Base-by-base conservation (phyloP, 2,888 invertebrate genomes). In the Patella depressa region DNA sequence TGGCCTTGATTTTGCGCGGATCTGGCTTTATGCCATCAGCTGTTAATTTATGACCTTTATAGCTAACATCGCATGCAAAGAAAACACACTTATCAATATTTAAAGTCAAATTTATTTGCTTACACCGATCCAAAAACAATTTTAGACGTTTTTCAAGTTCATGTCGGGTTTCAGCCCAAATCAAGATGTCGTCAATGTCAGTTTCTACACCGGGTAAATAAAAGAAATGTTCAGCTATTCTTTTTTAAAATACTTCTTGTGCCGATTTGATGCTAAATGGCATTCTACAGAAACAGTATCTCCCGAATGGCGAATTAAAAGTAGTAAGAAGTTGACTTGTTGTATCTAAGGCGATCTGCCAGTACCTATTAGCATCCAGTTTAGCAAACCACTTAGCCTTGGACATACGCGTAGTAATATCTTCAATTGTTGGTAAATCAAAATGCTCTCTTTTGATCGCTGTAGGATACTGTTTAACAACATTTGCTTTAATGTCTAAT, bases 121-220 rank as follows among this genome's bases (percentile, higher is more conserved):
- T n/a, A n/a, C 15, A 53, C 11, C 76, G 53, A 3, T 78, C 76
- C 2, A 80, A 59, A 7, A 78, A 78, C 15, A 79, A 53, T 7
- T 78, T 57, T 5, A 53, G 24, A 71, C 80, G 77, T 72, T 71
- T 74, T 14, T 79, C 65, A 19, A 82, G 65, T 15, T 82, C 70
- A 9, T 55, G 55, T 53, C 71, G 55, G n/a, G 70, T 53, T 29
- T n/a, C 24, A 4, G 81, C 84, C 75, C 70, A 74, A 24, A 83
- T 76, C n/a, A 80, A 34, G 29, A 82, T 78, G 57, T 84, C 82
- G 77, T 82, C 84, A 4, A 79, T 73, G 14, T 82, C 75, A 53
- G 81, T 78, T 3, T 74, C 71, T 12, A 80, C 83, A 45, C 81
- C 79, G 45, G 45, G 15, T 2, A 84, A 71, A 17, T 75, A 78